Base-by-base conservation (phyloP, 2,888 invertebrate species). In the Lordiphosa fenestrarum region DNA sequence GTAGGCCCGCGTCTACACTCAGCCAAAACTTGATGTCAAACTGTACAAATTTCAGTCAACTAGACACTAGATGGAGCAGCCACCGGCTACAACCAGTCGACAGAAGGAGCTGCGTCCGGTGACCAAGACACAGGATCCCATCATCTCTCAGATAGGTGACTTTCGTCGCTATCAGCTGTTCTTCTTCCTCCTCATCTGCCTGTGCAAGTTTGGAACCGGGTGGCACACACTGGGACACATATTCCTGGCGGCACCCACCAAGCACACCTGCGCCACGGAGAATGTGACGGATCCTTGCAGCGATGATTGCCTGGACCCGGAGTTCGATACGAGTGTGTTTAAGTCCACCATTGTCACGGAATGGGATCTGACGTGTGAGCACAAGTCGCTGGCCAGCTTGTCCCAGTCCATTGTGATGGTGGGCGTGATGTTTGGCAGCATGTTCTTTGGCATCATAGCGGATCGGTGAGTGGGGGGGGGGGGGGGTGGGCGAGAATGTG, bases 221-320 rank as follows among this genome's bases (percentile, higher is more conserved):
- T 95, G 95, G 94, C 94, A 95, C 85, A 94, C 95, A 80, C 91
- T 95, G 86, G 94, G 93, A 65, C 94, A 95, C 63, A 93, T 95
- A 58, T 95, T 95, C 83, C 91, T 95, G 64, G 94, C 94, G 5
- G 94, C 95, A 0, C 92, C 93, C 0, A 91, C 92, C 52, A 89
- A 91, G 13, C 92, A 91, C 75, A 91, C 90, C 15, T 94, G 94
- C 78, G 80, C 30, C n/a, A 46, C 84, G 0, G 64, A n/a, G 1
- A 82, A 81, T 30, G 58, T 58, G 0, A 90, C 91, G 2, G 86
- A 89, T 35, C 73, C 84, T 0, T 94, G 94, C 76, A 86, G 90
- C 1, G 73, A 80, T 0, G 91, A 92, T 37, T 94, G 94, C 78
- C 91, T 92, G 73, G 89, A 91, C 44, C 12, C 47, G 0, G 49